A percentile compares a stretch with the other conserved stretches of the same genome.
These are phyloP conservation scores for Danio aesculapii DNA, from an alignment of 2,797 vertebrate genomes.

Conservation along the genomic window DNA sequence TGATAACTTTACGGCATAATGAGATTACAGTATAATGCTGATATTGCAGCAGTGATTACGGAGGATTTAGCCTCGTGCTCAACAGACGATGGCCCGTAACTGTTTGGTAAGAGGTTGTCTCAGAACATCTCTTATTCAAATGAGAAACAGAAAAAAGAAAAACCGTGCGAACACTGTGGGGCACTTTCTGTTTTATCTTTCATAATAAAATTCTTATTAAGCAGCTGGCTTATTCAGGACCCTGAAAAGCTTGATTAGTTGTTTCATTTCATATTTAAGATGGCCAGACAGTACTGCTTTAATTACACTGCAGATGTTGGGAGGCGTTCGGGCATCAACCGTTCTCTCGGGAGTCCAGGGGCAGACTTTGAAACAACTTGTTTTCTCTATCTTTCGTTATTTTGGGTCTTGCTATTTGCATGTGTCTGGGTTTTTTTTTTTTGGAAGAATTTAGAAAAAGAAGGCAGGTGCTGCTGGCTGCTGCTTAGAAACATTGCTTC, in stretches of 20 bases:
- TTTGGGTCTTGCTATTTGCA: constrained; percentile 64
- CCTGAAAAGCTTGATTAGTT: constrained; percentile 60
- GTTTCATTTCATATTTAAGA: constrained; percentile 64
- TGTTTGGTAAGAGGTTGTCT: constrained; percentile 51
- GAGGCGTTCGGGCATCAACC: constrained; percentile 13
- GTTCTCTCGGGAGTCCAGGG: constrained; percentile 5
- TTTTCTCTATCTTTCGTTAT: constrained; percentile 8
- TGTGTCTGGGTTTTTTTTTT: constrained; percentile 13
- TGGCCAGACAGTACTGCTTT: constrained; percentile 50
- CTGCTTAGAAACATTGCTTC: neutral
- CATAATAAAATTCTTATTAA: constrained; percentile 57
- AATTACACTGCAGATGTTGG: constrained; percentile 53
- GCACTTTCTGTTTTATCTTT: constrained; percentile 47
- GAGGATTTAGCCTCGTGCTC: constrained; percentile 36
- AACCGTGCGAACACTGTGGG: constrained; percentile 33
- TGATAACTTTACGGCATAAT: constrained; percentile 52
- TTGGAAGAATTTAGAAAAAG: constrained; percentile 20
- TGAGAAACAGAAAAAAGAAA: constrained; percentile 14
- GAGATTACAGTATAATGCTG: constrained; percentile 53
- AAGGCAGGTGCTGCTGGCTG: neutral
- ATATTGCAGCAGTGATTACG: constrained; percentile 53
- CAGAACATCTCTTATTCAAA: constrained; percentile 52
- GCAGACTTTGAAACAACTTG: neutral
- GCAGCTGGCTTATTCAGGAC: constrained; percentile 55
- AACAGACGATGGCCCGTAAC: constrained; percentile 35